phyloP scores from a whole-genome alignment of 2,888 invertebrate species.

The Callyntrura sp. region DNA sequence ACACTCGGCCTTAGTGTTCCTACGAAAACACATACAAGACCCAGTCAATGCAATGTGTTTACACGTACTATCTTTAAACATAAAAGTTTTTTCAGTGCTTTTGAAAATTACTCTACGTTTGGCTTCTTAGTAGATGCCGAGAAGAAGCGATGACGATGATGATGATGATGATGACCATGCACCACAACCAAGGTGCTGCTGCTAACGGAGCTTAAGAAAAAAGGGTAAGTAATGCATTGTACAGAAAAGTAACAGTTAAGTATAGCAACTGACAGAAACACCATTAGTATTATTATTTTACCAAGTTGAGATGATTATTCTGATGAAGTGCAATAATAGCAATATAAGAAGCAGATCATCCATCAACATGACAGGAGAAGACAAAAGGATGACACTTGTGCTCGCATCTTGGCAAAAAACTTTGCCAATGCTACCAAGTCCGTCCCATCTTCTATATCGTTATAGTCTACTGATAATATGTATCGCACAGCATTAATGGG shows the following conservation, averaged over 20 bases:
- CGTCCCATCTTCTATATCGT: constrained; percentile 28
- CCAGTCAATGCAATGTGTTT: background rate
- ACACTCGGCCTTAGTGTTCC: constrained; percentile 52
- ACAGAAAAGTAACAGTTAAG: background rate
- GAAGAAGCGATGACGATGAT: background rate
- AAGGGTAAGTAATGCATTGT: background rate
- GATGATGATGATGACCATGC: constrained; percentile 59
- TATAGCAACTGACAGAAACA: constrained; percentile 9
- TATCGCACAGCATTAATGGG: background rate
- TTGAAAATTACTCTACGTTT: constrained; percentile 49
- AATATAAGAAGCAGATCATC: constrained; percentile 30
- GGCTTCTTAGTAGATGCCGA: constrained; percentile 4
- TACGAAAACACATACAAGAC: background rate
- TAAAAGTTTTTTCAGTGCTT: constrained; percentile 35
- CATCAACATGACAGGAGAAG: constrained; percentile 44
- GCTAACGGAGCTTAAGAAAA: background rate
- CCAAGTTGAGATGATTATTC: constrained; percentile 28
- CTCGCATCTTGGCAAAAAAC: background rate
- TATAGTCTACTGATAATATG: background rate
- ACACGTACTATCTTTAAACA: background rate
- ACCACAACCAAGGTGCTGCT: constrained; percentile 46
- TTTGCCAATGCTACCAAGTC: background rate
- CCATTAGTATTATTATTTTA: constrained; percentile 28
- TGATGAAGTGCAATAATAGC: constrained; percentile 21
- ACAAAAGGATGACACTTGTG: constrained; percentile 40